Evolutionary conservation across 2,113 vertebrate species (phyloP).

Genomic region (Azemiops feae): DNA sequence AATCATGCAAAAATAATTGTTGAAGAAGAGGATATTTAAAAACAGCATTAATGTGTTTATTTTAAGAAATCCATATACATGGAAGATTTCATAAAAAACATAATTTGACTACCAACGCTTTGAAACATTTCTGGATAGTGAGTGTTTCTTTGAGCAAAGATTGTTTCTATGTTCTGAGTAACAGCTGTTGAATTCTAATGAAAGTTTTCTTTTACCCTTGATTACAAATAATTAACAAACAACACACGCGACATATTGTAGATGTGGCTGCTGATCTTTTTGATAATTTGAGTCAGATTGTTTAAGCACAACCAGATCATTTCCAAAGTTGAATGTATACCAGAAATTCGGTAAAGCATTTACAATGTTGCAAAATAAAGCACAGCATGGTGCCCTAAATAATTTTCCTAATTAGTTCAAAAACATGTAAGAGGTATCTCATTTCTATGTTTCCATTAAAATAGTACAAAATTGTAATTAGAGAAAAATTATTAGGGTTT

Average conservation of each 20-base stretch:
- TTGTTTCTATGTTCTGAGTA: slow-evolving; percentile 42
- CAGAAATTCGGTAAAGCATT: slow-evolving; percentile 55
- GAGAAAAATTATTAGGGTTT: slow-evolving; percentile 35
- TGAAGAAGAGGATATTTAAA: neutral
- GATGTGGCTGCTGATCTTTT: slow-evolving; percentile 41
- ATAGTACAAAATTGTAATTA: slow-evolving; percentile 47
- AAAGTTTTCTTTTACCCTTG: slow-evolving; percentile 55
- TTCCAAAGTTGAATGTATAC: slow-evolving; percentile 40
- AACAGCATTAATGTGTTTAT: neutral
- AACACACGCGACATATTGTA: slow-evolving; percentile 51
- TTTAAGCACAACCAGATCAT: slow-evolving; percentile 31
- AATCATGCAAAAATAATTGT: neutral
- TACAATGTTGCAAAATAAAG: slow-evolving; percentile 53
- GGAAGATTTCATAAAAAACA: slow-evolving; percentile 5
- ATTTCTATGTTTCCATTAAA: slow-evolving; percentile 43
- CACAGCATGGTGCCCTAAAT: slow-evolving; percentile 54
- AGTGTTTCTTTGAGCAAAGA: slow-evolving; percentile 51
- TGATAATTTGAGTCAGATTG: slow-evolving; percentile 64
- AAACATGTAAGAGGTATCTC: slow-evolving; percentile 42
- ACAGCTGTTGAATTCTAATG: slow-evolving; percentile 59
- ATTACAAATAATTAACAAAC: slow-evolving; percentile 67
- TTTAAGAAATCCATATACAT: slow-evolving; percentile 4
- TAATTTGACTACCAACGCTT: slow-evolving; percentile 35
- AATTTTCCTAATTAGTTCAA: slow-evolving; percentile 62
- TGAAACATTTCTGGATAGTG: slow-evolving; percentile 35